Percentiles rank a stretch among this genome's conserved stretches.
These are phyloP conservation scores for Charina bottae DNA, from an alignment of 2,113 vertebrate species.

Conservation along the genomic window DNA sequence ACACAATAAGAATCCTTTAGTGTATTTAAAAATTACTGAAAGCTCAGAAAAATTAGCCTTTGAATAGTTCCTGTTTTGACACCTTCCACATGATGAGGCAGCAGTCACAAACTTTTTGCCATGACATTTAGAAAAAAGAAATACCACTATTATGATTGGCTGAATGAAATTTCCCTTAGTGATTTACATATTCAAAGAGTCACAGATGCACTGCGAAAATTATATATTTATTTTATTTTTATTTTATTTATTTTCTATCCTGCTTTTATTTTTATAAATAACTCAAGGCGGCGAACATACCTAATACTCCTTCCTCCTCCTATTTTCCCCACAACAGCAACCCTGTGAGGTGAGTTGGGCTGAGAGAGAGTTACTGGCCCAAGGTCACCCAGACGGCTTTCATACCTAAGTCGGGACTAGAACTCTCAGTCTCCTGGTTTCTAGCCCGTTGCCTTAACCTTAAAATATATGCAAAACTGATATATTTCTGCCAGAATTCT, in stretches of 20 bases:
- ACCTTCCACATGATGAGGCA: not conserved
- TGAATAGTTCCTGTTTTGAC: not conserved
- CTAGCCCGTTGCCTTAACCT: too few species aligned
- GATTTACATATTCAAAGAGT: not conserved
- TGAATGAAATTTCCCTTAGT: not conserved
- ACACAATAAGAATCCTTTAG: not conserved
- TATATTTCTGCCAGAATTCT: not conserved
- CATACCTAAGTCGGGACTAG: too few species aligned
- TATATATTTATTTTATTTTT: not conserved
- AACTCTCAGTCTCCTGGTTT: too few species aligned
- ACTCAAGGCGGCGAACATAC: too few species aligned
- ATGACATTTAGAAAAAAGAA: not conserved
- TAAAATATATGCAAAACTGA: not conserved
- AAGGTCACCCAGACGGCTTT: too few species aligned
- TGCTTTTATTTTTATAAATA: too few species aligned
- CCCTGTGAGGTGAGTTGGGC: too few species aligned
- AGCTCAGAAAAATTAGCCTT: not conserved
- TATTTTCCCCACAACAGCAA: too few species aligned
- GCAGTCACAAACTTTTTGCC: not conserved
- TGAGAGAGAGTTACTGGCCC: too few species aligned
- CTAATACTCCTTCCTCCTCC: too few species aligned
- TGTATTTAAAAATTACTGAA: not conserved
- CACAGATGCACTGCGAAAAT: not conserved
- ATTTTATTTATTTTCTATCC: too few species aligned
- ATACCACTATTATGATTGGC: not conserved